Percentiles rank a stretch among this genome's conserved stretches.
Evolutionary conservation across 2,888 invertebrate genomes (phyloP).

Genomic region (Adela reaumurella): DNA sequence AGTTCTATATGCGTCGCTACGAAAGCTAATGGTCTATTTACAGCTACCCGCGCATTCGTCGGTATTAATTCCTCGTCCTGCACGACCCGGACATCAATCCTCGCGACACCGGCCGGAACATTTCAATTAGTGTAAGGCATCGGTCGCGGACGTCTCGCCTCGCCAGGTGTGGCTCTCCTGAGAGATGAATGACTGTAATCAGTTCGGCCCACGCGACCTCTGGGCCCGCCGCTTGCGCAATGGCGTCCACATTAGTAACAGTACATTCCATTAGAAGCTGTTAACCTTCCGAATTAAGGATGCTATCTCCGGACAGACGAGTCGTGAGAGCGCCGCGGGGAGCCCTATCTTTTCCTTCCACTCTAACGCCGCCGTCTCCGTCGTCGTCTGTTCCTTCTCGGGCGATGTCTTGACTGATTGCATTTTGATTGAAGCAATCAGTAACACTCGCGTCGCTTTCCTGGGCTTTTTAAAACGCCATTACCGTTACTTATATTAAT

Average conservation of each 20-base stretch:
- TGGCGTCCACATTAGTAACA: not conserved
- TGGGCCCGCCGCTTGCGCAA: not conserved
- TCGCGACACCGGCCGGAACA: not conserved
- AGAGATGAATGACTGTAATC: not conserved
- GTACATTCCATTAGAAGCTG: not conserved
- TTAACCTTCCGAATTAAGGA: not conserved
- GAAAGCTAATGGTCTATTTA: no score
- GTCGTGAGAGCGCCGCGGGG: conserved; percentile 13
- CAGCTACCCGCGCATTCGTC: no score
- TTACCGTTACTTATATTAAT: not conserved
- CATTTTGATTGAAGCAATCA: not conserved
- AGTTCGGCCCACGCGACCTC: not conserved
- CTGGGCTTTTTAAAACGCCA: not conserved
- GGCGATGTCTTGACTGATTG: not conserved
- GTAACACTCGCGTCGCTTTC: not conserved
- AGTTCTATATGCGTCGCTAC: no score
- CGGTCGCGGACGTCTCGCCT: not conserved
- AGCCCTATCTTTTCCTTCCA: not conserved
- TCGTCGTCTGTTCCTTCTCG: not conserved
- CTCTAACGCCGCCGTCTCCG: not conserved
- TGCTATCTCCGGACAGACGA: conserved; percentile 11
- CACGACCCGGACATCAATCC: not conserved
- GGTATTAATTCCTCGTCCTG: not conserved
- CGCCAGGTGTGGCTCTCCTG: not conserved
- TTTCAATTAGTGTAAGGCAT: not conserved